Percentiles rank a stretch among this genome's conserved stretches.
These are phyloP conservation scores for Drosophila bipectinata DNA, from an alignment of 1,140 invertebrate genomes.

Conservation along the genomic window DNA sequence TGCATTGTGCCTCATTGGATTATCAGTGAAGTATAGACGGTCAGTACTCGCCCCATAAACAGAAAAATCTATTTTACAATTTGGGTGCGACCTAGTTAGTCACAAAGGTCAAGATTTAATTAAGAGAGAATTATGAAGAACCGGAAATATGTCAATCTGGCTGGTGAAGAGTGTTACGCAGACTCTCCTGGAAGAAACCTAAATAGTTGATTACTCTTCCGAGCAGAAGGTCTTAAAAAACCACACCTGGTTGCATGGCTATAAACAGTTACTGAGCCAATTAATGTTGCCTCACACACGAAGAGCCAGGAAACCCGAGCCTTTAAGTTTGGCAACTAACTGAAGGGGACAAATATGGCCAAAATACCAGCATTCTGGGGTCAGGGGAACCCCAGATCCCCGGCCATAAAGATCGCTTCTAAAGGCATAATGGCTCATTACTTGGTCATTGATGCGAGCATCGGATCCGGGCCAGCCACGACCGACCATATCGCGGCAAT, in stretches of 20 bases:
- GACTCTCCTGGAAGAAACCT: constrained; percentile 52
- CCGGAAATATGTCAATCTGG: not conserved
- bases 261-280: constrained; percentile 69
- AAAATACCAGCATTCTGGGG: constrained; percentile 51
- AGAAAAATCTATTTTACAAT: constrained; percentile 15
- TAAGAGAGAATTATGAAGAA: constrained; percentile 35
- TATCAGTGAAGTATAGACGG: constrained; percentile 14
- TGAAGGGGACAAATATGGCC: constrained; percentile 78
- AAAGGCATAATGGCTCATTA: constrained; percentile 69
- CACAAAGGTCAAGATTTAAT: constrained; percentile 35
- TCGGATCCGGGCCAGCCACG: constrained; percentile 22
- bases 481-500: constrained; percentile 57
- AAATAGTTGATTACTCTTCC: not conserved
- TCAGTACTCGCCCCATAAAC: constrained; percentile 13
- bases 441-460: constrained; percentile 54
- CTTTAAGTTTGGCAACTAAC: constrained; percentile 48
- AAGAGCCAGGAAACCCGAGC: constrained; percentile 14
- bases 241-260: constrained; percentile 17
- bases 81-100: not conserved
- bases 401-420: constrained; percentile 59
- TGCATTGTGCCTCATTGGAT: constrained; percentile 40
- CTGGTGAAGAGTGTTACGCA: not conserved
- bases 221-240: constrained; percentile 9
- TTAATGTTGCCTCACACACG: constrained; percentile 65
- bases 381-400: constrained; percentile 2